Evolutionary conservation across 2,888 invertebrate genomes (phyloP), one percentile per base, ranked within the genome.

Genomic region (Pollenia labialis): DNA sequence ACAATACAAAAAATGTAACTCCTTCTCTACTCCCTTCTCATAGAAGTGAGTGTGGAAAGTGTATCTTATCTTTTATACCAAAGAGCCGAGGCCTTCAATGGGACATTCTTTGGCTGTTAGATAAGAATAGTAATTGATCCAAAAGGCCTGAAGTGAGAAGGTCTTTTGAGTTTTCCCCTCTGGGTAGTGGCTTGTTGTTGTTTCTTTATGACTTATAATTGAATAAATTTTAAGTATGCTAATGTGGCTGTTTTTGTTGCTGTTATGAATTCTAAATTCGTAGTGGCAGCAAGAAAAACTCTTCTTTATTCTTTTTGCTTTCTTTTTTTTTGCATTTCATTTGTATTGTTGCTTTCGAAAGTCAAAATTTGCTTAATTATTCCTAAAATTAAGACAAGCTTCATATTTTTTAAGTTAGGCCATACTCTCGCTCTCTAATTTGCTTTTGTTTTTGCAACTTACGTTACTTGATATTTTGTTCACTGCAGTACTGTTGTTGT

Each of bases 211-310:
- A 80, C 82, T 86, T 80, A 54, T 76, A 86, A 86, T 83, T 86
- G 83, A 83, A 83, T 86, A 83, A 80, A 83, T 86, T 86, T 80
- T 58, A 72, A 82, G 66, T 83, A 46, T 23, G 44, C 16, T 69
- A 52, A 16, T 66, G 11, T 32, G 10, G 71, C 48, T 48, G 16
- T 56, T 58, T 58, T 71, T 76, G 75, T 46, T 81, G 80, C 64
- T 87, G 80, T 60, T 84, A 50, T 83, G 83, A 83, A 87, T 87
- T 71, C 60, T 32, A 81, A 81, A 84, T 87, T 76, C 84, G 68
- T 52, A 52, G 79, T 23, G 72, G 32, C 32, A 32, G 32, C 6
- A 6, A 23, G 66, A 79, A 79, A 85, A 81, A 58, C 83, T 81
- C 58, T 64, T 48, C n/a, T 18, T 52, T 44, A 40, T 62, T 18